Conservation (phyloP, 2,888 invertebrate species). For the Plusia festucae region DNA sequence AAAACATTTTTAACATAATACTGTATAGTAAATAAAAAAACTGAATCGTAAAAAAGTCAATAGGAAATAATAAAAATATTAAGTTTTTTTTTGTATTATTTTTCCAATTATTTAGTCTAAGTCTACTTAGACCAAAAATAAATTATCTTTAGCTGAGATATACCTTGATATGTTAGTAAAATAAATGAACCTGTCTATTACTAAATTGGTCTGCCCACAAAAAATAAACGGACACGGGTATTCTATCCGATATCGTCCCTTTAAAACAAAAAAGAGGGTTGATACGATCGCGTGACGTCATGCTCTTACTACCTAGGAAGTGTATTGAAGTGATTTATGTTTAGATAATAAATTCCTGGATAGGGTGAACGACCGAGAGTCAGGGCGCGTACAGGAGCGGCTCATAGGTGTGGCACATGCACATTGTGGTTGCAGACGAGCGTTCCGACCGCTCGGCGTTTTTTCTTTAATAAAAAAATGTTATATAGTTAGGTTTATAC, state of each 20-base stretch:
- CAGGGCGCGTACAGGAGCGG: constrained; percentile 70
- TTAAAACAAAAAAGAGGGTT: constrained; percentile 70
- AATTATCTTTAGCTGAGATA: neutral
- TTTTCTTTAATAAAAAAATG: neutral
- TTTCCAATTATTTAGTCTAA: neutral
- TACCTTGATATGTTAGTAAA: neutral
- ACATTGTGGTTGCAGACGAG: constrained; percentile 61
- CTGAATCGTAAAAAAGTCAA: too few species aligned
- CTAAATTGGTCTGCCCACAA: constrained; percentile 43
- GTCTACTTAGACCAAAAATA: neutral
- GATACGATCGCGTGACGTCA: constrained; percentile 71
- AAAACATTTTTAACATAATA: too few species aligned
- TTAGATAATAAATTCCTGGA: constrained; percentile 80
- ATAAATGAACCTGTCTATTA: constrained; percentile 49
- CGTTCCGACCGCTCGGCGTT: constrained; percentile 24
- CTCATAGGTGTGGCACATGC: constrained; percentile 67
- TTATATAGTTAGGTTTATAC: too few species aligned
- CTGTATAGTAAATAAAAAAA: too few species aligned
- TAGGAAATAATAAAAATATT: too few species aligned
- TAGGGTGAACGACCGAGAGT: constrained; percentile 72
- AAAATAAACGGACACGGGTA: constrained; percentile 36
- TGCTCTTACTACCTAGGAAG: constrained; percentile 67
- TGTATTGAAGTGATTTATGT: constrained; percentile 72
- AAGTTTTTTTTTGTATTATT: neutral
- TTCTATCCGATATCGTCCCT: constrained; percentile 56